Evolutionary conservation across 2,113 vertebrate genomes (phyloP).

Genomic region (Sceloporus undulatus): DNA sequence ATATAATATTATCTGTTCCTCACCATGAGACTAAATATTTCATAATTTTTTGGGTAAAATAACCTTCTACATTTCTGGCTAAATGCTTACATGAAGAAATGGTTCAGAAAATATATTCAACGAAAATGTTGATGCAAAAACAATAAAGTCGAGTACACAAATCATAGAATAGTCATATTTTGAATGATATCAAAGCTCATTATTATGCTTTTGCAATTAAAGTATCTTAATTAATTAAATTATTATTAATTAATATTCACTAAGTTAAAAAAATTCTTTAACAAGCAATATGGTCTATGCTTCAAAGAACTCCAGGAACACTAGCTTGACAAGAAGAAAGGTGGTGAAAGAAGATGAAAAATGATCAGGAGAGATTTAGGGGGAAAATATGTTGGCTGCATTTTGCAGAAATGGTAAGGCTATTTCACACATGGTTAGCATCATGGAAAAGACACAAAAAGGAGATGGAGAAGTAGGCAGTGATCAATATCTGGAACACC

Average conservation of each 20-base stretch:
- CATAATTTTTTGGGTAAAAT: too few relatives aligned
- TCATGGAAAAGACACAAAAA: neutral
- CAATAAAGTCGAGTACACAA: neutral
- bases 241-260: neutral
- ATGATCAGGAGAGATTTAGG: neutral
- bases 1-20: neutral
- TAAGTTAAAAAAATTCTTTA: neutral
- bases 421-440: neutral
- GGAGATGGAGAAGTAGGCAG: neutral
- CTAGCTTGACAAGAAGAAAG: neutral
- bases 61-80: neutral
- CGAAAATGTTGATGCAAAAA: neutral
- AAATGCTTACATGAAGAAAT: neutral
- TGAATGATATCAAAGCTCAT: constrained; percentile 16
- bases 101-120: neutral
- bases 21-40: neutral
- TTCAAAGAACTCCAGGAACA: neutral
- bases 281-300: neutral
- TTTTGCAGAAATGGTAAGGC: neutral
- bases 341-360: neutral
- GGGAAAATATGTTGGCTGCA: neutral
- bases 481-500: neutral
- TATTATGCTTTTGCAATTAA: neutral
- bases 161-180: constrained; percentile 21
- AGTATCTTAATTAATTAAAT: neutral